Conservation (phyloP, 2,888 invertebrate species). For the Lepidocyrtoides sp. region DNA sequence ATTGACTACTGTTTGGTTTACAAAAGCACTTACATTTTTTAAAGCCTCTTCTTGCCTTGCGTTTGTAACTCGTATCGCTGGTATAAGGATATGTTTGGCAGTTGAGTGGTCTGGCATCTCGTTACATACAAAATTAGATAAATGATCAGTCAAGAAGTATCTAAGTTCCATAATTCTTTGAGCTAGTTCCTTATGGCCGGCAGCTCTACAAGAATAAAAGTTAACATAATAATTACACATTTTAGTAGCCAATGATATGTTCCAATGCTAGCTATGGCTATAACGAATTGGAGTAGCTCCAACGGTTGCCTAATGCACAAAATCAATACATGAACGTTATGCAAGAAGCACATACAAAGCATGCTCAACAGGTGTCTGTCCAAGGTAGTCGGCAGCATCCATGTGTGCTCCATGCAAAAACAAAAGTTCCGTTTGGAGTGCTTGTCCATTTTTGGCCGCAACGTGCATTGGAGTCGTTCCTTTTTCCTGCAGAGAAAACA, state of each 20-base stretch:
- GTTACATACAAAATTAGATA: conserved; percentile 95
- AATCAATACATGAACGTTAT: too few species aligned
- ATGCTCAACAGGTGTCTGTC: conserved; percentile 91
- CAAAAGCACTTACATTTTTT: conserved; percentile 73
- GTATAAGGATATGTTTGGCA: conserved; percentile 95
- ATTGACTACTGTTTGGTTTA: neutral
- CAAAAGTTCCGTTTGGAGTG: conserved; percentile 96
- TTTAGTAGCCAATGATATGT: neutral
- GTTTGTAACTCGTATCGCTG: conserved; percentile 88
- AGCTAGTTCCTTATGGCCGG: conserved; percentile 93
- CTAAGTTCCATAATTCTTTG: conserved; percentile 95
- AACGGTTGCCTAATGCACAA: too few species aligned
- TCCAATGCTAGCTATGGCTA: too few species aligned
- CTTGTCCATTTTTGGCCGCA: conserved; percentile 97
- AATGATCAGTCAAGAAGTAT: conserved; percentile 97
- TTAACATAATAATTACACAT: neutral
- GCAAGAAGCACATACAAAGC: conserved; percentile 89
- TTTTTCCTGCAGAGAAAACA: conserved; percentile 90
- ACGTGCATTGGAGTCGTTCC: conserved; percentile 97
- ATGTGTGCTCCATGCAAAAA: conserved; percentile 98
- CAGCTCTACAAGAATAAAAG: conserved; percentile 86
- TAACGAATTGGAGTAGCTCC: too few species aligned
- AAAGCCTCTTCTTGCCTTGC: conserved; percentile 81
- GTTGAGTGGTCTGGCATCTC: conserved; percentile 94
- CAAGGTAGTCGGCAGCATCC: conserved; percentile 92